Evolutionary conservation across 30 jellyfish, hydroid and myxozoan species (phyloP), one percentile per base, ranked within the genome.

Genomic region (Cassiopea andromeda): DNA sequence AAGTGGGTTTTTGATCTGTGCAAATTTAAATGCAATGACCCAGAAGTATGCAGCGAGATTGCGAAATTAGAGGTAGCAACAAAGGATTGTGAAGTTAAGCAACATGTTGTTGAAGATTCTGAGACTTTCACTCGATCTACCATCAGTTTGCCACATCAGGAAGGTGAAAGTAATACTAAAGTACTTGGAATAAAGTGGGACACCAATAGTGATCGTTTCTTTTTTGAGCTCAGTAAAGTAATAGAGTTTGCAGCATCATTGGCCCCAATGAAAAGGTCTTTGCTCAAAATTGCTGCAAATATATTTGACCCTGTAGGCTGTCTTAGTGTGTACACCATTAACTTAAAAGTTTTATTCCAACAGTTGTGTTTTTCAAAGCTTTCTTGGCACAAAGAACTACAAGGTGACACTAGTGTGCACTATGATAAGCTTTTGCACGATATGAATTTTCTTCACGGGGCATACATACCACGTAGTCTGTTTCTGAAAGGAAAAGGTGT

Each of bases 241-340:
- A 50, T 0, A 0, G 81, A 72, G 1, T 72, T 72, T 17, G 81
- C 81, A 17, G 60, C 19, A 58, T 72, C 81, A 50, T 72, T 72
- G 3, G 0, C 19, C 19, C 81, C 81, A 50, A 79, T 93, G 59
- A 90, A 90, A 50, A 57, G 92, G 66, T 84, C 92, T 16, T 15
- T 85, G 44, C 54, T 90, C 72, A 90, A 84, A 73, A 48, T 90
- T 0, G 0, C 97, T 38, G 85, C 84, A 48, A 84, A 93, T 54
- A 46, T 90, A 17, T 91, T 88, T 80, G 97, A 91, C 87, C 97
- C 97, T 18, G 54, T 91, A 45, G 97, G 97, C 12, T 54, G 75
- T 16, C 27, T 90, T 67, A 67, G 84, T 50, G 91, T 94, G 1
- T 64, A 82, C 79, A 49, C 71, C 14, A 69, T 77, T 71, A 75